Evolutionary conservation across 1,140 invertebrate genomes (phyloP), one percentile per base, ranked within the genome.

Genomic region (Drosophila arawakana): DNA sequence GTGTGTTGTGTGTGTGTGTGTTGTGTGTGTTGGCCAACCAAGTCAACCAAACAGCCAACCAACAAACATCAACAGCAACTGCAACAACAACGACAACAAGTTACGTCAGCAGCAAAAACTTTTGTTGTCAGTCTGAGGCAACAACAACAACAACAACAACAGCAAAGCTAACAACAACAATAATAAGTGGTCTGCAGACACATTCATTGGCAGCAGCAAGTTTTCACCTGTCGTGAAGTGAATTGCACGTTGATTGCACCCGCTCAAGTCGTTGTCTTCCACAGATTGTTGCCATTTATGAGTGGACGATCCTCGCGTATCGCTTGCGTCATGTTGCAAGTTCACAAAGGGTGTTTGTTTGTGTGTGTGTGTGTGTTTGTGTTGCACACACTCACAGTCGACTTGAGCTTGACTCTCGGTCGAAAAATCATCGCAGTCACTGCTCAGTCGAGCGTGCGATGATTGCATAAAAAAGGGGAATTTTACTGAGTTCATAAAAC

Each of bases 221-320:
- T 80, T 89, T 86, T 83, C 83, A 88, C 80, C 83, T 88, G 83
- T 89, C 84, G 80, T 73, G 83, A 49, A 62, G 66, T 35, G 58
- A 86, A 80, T 30, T 30, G 25, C 78, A 65, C 84, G 83, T 67
- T 89, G 83, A 88, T 89, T 89, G 83, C 84, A 83, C 73, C 83
- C 83, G 70, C 35, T 15, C 37, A 18, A 55, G 35, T 57, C 37
- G 35, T 41, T 44, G 39, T 37, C 60, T 46, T 30, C 54, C 65
- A 61, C 70, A 83, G 83, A 88, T 83, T 89, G 84, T 77, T 77
- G 83, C 84, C 83, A 88, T 88, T 86, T 78, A 84, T 76, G 25
- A 30, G 83, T 73, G 66, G 66, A 57, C 52, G 83, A 80, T 86
- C 80, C 25, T 71, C 68, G 63, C 74, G 62, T 60, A n/a, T 37